Percentiles rank a stretch among this genome's conserved stretches.
phyloP scores from a whole-genome alignment of 2,888 invertebrate species.

The Cantharis nigra region DNA sequence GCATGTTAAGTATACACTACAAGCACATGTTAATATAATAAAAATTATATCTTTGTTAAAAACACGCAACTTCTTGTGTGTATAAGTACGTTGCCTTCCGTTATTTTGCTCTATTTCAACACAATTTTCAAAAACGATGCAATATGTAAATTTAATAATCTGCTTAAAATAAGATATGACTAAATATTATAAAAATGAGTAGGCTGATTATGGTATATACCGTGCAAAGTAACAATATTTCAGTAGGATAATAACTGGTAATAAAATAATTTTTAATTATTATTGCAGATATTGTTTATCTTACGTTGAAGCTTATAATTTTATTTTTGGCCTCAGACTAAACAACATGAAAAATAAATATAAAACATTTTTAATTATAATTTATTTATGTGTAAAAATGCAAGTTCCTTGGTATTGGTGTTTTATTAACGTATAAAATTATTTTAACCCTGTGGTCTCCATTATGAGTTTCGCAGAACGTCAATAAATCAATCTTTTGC shows the following conservation, averaged over 20 bases:
- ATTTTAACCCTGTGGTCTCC: background rate
- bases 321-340: background rate
- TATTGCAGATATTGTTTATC: conserved; percentile 1
- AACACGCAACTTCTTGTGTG: conserved; percentile 9
- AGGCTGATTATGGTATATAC: background rate
- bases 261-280: conserved; percentile 15
- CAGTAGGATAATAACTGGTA: background rate
- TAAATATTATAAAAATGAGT: background rate
- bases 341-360: background rate
- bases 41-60: conserved; percentile 12
- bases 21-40: conserved; percentile 17
- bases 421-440: background rate
- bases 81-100: background rate
- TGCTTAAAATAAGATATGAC: background rate
- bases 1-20: conserved; percentile 9
- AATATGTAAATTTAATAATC: background rate
- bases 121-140: background rate
- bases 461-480: background rate
- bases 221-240: conserved; percentile 5
- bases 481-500: background rate
- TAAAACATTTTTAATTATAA: background rate
- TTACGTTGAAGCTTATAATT: background rate
- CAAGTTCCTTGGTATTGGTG: background rate
- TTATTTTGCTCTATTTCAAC: background rate
- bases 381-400: background rate